Evolutionary conservation across 2,797 vertebrate species (phyloP).

Genomic region (Apodemus agrarius): DNA sequence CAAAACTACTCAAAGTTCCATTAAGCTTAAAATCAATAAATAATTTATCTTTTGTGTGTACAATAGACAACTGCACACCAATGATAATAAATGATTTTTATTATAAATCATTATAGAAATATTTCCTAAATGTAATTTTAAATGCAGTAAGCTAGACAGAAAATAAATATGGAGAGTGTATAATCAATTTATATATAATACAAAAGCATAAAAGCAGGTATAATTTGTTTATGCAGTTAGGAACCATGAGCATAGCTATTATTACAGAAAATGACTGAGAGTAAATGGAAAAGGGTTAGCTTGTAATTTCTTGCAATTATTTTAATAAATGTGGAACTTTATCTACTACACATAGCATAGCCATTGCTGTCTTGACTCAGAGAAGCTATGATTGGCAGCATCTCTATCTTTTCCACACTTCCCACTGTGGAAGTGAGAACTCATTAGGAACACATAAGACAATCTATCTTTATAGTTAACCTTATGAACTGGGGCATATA

Average conservation of each 20-base stretch:
- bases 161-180: constrained; percentile 3
- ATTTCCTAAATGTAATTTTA: constrained; percentile 38
- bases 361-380: neutral
- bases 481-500: neutral
- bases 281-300: neutral
- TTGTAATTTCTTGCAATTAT: neutral
- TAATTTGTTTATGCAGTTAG: neutral
- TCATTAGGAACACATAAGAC: neutral
- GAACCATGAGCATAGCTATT: neutral
- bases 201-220: neutral
- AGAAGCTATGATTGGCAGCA: neutral
- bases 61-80: neutral
- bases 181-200: constrained; percentile 25
- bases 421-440: neutral
- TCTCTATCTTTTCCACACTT: neutral
- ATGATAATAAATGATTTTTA: neutral
- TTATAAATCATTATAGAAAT: constrained; percentile 10
- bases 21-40: constrained; percentile 35
- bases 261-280: neutral
- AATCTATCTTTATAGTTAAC: neutral
- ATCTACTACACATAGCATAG: neutral
- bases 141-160: constrained; percentile 5
- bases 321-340: neutral
- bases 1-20: neutral
- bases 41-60: neutral